Conservation (phyloP, 2,113 vertebrate species). For the Chaetorhynchus papuensis region DNA sequence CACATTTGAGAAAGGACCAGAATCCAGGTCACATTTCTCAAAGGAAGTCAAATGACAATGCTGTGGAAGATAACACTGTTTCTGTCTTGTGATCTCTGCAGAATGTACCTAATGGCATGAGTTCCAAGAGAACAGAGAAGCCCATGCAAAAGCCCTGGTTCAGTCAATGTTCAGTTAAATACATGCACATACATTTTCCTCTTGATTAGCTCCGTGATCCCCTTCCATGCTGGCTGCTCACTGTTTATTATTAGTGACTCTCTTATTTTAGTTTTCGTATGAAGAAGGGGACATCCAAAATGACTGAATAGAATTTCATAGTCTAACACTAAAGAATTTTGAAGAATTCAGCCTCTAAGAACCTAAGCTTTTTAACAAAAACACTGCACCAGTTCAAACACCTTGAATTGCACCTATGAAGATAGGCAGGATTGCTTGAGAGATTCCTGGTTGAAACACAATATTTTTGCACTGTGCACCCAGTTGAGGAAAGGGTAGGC, state of each 20-base stretch:
- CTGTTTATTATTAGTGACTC: background rate
- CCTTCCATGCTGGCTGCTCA: background rate
- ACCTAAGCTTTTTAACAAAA: background rate
- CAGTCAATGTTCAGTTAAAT: background rate
- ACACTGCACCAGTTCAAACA: background rate
- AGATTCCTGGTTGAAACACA: background rate
- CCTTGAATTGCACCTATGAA: background rate
- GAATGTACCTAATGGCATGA: background rate
- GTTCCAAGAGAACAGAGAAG: background rate
- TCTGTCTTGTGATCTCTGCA: background rate
- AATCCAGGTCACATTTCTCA: background rate
- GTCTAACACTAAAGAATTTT: background rate
- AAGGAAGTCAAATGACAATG: background rate
- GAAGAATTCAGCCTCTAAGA: background rate
- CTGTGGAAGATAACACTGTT: background rate
- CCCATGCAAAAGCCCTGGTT: background rate
- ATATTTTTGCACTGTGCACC: background rate
- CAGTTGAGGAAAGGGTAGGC: background rate
- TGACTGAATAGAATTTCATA: background rate
- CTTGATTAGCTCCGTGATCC: background rate
- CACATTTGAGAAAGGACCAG: background rate
- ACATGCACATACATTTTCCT: rapidly evolving
- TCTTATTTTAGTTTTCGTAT: background rate
- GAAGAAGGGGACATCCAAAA: background rate
- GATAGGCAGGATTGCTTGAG: background rate